Percentiles rank a stretch among this genome's conserved stretches.
Conservation (phyloP, 53 echinoderm and acorn worm genomes). For the Pentamera pediparva region DNA sequence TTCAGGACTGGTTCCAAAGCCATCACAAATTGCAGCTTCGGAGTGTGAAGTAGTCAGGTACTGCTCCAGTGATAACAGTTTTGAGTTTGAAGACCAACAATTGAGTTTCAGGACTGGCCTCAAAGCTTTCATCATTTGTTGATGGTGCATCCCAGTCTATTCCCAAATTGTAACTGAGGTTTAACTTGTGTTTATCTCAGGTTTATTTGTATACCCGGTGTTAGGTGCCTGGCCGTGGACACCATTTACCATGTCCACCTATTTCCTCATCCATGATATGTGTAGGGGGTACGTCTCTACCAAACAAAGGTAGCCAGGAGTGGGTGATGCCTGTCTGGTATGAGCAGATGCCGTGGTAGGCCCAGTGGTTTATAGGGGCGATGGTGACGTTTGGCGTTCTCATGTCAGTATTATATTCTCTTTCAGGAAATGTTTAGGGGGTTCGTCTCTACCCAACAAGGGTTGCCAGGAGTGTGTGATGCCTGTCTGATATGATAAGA, state of each 20-base stretch:
- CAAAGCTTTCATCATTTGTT: too few relatives aligned
- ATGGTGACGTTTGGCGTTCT: constrained; percentile 67
- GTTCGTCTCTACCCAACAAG: constrained; percentile 51
- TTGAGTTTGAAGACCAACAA: too few relatives aligned
- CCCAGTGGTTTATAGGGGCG: constrained; percentile 74
- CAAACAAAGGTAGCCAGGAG: constrained; percentile 29
- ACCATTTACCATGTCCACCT: too few relatives aligned
- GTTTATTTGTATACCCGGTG: too few relatives aligned
- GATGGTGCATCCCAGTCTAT: too few relatives aligned
- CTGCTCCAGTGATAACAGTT: too few relatives aligned
- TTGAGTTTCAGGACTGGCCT: too few relatives aligned
- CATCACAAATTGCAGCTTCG: not conserved
- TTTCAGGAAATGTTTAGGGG: constrained; percentile 63
- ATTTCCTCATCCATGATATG: constrained; percentile 55
- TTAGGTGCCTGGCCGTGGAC: too few relatives aligned
- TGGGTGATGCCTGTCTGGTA: constrained; percentile 70
- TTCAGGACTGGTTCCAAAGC: not conserved
- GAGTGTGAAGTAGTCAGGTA: too few relatives aligned
- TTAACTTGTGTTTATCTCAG: too few relatives aligned
- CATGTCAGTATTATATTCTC: constrained; percentile 45
- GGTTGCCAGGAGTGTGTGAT: constrained; percentile 41
- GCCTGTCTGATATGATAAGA: constrained; percentile 65
- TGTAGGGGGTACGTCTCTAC: constrained; percentile 54
- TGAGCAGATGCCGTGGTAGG: constrained; percentile 76
- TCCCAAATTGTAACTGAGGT: too few relatives aligned